A percentile compares a stretch with the other conserved stretches of the same genome.
These are phyloP conservation scores for Penaeus indicus DNA, from an alignment of 1,140 invertebrate species.

Conservation along the genomic window DNA sequence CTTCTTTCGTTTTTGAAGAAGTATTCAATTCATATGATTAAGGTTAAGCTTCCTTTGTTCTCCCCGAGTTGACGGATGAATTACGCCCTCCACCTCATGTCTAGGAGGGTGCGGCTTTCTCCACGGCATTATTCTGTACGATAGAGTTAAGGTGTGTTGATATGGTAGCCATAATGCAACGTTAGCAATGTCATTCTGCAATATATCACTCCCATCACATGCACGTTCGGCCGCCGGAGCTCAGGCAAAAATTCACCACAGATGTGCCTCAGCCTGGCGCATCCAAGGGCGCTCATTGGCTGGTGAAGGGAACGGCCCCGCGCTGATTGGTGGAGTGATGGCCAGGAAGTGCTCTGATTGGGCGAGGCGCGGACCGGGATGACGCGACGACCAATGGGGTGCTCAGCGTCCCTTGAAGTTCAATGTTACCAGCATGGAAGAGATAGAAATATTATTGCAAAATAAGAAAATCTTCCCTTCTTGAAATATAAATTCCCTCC, in stretches of 20 bases:
- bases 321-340: slow-evolving; percentile 51
- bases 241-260: slow-evolving; percentile 66
- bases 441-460: no score
- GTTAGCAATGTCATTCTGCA: slow-evolving; percentile 61
- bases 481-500: neutral
- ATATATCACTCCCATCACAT: slow-evolving; percentile 61
- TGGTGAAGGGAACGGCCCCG: slow-evolving; percentile 34
- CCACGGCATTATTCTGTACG: neutral
- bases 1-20: slow-evolving; percentile 43
- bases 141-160: slow-evolving; percentile 44
- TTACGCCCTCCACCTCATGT: no score
- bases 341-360: slow-evolving; percentile 41
- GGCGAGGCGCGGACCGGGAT: slow-evolving; percentile 48
- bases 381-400: slow-evolving; percentile 52
- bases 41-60: slow-evolving; percentile 60
- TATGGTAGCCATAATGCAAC: slow-evolving; percentile 59
- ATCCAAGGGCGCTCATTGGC: slow-evolving; percentile 44
- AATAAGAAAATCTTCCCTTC: no score
- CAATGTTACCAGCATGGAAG: slow-evolving; percentile 47
- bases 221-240: slow-evolving; percentile 56
- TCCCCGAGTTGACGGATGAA: slow-evolving; percentile 29
- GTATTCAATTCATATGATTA: slow-evolving; percentile 50
- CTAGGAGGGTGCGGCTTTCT: no score
- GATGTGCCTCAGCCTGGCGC: slow-evolving; percentile 65
- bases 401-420: slow-evolving; percentile 49